A percentile compares a stretch with the other conserved stretches of the same genome.
These are phyloP conservation scores for Calidris pygmaea DNA, from an alignment of 2,113 vertebrate genomes.

Conservation along the genomic window DNA sequence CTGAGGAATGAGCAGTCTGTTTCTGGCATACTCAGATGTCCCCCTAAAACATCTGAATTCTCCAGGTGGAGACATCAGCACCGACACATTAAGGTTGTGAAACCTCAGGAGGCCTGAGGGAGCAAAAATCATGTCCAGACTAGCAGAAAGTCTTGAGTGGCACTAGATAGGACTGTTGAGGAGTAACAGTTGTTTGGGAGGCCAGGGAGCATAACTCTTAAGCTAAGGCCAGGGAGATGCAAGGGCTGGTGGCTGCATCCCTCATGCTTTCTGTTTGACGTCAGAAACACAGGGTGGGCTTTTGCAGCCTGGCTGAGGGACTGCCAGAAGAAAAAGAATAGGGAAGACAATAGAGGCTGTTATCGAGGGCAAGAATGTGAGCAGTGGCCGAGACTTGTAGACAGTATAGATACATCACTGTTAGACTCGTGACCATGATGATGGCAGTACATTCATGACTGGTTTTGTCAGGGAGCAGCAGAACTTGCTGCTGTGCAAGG, in stretches of 20 bases:
- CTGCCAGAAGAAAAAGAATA: neutral
- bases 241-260: neutral
- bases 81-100: neutral
- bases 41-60: neutral
- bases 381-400: neutral
- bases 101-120: neutral
- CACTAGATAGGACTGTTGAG: neutral
- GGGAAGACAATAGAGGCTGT: neutral
- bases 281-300: neutral
- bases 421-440: accelerated
- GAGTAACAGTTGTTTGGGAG: neutral
- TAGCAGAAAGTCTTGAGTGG: neutral
- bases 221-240: neutral
- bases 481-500: neutral
- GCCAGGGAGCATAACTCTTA: neutral
- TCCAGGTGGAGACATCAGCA: neutral
- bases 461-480: neutral
- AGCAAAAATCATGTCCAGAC: neutral
- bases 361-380: neutral
- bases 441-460: neutral
- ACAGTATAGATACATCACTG: neutral
- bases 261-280: neutral
- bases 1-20: neutral
- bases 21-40: neutral
- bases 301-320: neutral